A percentile compares a stretch with the other conserved stretches of the same genome.
phyloP scores from a whole-genome alignment of 2,797 vertebrate species.

The Cryptoprocta ferox region DNA sequence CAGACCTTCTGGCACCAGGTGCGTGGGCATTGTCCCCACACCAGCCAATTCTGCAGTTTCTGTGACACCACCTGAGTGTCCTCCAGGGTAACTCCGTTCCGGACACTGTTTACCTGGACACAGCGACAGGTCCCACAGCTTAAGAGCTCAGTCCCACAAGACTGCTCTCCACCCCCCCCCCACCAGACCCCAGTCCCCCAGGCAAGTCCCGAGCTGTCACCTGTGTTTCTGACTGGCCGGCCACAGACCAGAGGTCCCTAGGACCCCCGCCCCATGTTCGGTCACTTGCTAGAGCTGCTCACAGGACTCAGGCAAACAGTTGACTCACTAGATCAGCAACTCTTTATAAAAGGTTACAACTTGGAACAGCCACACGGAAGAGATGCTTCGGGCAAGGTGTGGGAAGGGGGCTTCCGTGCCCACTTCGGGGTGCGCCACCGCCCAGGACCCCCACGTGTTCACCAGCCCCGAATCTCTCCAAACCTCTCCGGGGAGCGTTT shows the following conservation, averaged over 20 bases:
- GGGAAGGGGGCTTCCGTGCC: rapidly evolving
- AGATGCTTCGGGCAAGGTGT: background rate
- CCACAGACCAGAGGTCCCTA: background rate
- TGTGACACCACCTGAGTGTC: background rate
- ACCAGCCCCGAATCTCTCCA: background rate
- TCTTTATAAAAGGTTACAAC: background rate
- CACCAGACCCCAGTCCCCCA: too few relatives aligned
- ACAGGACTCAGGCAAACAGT: background rate
- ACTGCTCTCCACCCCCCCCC: background rate
- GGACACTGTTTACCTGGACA: background rate
- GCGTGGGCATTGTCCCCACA: background rate
- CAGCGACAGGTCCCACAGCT: background rate
- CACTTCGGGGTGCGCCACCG: background rate
- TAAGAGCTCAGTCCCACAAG: background rate
- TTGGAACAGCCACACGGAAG: background rate
- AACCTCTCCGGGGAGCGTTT: background rate
- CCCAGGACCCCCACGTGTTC: background rate
- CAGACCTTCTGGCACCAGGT: background rate
- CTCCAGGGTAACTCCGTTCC: background rate
- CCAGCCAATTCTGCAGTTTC: background rate
- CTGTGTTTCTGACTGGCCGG: background rate
- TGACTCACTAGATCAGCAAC: background rate
- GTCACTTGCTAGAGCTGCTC: background rate
- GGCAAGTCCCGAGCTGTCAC: background rate
- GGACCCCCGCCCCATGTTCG: background rate